phyloP scores from a whole-genome alignment of 2,797 vertebrate genomes.

The Squalus acanthias region DNA sequence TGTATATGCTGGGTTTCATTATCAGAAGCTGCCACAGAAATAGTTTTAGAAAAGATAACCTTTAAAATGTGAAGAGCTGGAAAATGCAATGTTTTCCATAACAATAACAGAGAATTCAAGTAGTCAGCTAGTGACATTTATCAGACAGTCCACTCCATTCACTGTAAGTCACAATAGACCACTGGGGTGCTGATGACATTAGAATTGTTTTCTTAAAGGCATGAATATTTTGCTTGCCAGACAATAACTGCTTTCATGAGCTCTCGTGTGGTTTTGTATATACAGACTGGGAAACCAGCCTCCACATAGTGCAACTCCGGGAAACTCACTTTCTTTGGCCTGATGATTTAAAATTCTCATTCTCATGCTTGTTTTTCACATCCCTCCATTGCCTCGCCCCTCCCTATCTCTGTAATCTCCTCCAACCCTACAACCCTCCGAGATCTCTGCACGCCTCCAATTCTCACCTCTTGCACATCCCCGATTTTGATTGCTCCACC shows the following conservation, averaged over 20 bases:
- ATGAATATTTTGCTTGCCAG: slow-evolving; percentile 24
- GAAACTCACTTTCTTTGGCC: background rate
- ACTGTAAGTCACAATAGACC: slow-evolving; percentile 19
- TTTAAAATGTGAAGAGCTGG: slow-evolving; percentile 22
- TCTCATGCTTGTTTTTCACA: background rate
- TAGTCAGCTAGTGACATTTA: slow-evolving; percentile 22
- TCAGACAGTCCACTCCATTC: slow-evolving; percentile 17
- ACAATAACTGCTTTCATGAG: background rate
- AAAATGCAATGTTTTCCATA: slow-evolving; percentile 32
- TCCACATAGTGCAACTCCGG: background rate
- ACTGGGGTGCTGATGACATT: slow-evolving; percentile 23
- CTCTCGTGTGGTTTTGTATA: background rate
- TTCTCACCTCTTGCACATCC: background rate
- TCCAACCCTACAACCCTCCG: background rate
- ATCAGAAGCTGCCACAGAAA: background rate
- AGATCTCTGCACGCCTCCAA: background rate
- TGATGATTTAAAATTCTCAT: background rate
- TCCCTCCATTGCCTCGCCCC: background rate
- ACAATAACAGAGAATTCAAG: background rate
- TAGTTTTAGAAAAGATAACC: slow-evolving; percentile 26
- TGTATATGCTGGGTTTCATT: slow-evolving; percentile 4
- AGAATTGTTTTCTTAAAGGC: slow-evolving; percentile 14
- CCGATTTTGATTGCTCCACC: background rate
- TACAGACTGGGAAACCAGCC: background rate
- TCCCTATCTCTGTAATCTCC: background rate